Evolutionary conservation across 2,888 invertebrate genomes (phyloP), one percentile per base, ranked within the genome.

Genomic region (Catocala sponsa): DNA sequence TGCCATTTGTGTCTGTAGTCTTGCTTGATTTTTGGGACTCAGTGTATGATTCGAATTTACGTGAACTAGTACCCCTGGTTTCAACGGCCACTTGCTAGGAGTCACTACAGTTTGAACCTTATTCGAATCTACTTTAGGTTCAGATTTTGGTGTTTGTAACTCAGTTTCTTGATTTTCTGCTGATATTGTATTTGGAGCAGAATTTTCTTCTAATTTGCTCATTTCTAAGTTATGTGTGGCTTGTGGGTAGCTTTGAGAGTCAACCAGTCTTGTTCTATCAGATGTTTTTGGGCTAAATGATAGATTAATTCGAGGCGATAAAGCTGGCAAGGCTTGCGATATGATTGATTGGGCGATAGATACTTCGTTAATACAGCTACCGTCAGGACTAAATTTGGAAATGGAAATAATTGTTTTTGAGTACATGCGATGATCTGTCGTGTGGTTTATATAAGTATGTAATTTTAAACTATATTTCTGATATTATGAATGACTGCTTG

Each of bases 11-110:
- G 76, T 84, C 78, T 88, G 88, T 43, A 92, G 81, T 80, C 90
- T 85, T 4, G 92, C 90, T 82, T 93, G 94, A 74, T 94, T 94
- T 77, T 95, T 95, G 38, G 96, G 95, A 76, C 96, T 95, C 12
- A 96, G 83, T 76, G 97, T 97, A 87, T 97, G 97, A 87, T 97
- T 96, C 60, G 97, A 97, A 91, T 98, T 98, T 32, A 98, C 97
- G 86, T 98, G 98, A 53, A 98, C 97, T 81, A 98, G 95, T 57
- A 98, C 98, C 56, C 98, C 98, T 2, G 98, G 98, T 83, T 97
- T 97, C 65, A 98, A 91, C 7, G 98, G 98, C 98, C 98, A 98
- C 85, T 97, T 97, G 74, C 95, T 96, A 4, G 95, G 95, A 25
- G 96, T 95, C 32, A 87, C 86, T 42, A 88, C 86, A 65, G 86